Evolutionary conservation across 2,888 invertebrate species (phyloP).

Genomic region (Ochropleura leucogaster): DNA sequence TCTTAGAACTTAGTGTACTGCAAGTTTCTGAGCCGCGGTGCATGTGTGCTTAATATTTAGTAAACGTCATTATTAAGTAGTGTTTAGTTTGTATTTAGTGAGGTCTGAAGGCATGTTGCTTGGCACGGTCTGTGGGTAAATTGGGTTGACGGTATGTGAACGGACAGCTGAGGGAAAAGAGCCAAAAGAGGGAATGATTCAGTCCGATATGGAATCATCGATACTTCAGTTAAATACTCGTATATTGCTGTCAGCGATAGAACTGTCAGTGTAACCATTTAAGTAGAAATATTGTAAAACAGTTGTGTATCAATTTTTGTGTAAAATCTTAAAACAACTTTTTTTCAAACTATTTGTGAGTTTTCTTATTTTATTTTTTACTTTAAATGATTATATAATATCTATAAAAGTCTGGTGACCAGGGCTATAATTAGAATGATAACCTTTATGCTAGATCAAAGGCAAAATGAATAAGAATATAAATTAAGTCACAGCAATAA

Average conservation of each 20-base stretch:
- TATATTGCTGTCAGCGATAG: no score
- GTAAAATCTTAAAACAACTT: no score
- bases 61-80: slow-evolving; percentile 51
- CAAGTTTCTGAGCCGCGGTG: slow-evolving; percentile 58
- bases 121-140: background rate
- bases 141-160: background rate
- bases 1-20: slow-evolving; percentile 64
- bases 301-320: no score
- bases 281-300: no score
- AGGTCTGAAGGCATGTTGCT: slow-evolving; percentile 6
- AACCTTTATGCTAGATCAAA: background rate
- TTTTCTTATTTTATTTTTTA: no score
- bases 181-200: background rate
- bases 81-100: slow-evolving; percentile 36
- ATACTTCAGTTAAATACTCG: no score
- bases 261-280: no score
- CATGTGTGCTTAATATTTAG: slow-evolving; percentile 59
- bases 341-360: no score
- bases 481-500: slow-evolving; percentile 28
- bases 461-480: background rate
- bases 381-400: no score
- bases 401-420: background rate
- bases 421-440: no score
- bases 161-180: background rate
- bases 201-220: background rate